These are phyloP conservation scores for Pampusana beccarii DNA, from an alignment of 2,113 vertebrate species.

Conservation along the genomic window DNA sequence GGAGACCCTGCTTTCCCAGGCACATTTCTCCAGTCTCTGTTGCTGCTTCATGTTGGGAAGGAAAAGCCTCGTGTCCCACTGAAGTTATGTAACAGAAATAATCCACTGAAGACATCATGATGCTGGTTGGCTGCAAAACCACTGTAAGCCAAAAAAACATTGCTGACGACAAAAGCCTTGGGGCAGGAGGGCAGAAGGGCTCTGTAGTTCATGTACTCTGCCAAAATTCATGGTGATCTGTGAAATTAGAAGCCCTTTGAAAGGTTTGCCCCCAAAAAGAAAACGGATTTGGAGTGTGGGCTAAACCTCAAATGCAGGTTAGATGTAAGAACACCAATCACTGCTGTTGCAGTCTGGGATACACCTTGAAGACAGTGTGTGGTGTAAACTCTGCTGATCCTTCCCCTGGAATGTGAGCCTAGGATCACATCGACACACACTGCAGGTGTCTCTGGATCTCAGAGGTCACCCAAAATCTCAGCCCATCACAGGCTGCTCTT, in stretches of 20 bases:
- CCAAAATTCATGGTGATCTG: not conserved
- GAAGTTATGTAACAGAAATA: not conserved
- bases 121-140: not conserved
- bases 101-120: not conserved
- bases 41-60: not conserved
- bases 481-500: not conserved
- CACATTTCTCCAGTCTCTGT: not conserved
- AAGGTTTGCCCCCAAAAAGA: not conserved
- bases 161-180: not conserved
- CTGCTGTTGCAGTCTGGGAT: not conserved
- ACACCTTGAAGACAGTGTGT: not conserved
- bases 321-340: not conserved
- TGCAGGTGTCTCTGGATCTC: not conserved
- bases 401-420: not conserved
- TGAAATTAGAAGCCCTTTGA: not conserved
- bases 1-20: not conserved
- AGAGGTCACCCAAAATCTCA: not conserved
- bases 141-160: not conserved
- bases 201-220: not conserved
- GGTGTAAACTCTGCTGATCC: not conserved
- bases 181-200: not conserved
- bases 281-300: not conserved
- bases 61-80: not conserved
- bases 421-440: not conserved
- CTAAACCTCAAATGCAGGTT: not conserved